A percentile compares a stretch with the other conserved stretches of the same genome.
phyloP scores from a whole-genome alignment of 2,797 vertebrate genomes.

The Anguilla anguilla region DNA sequence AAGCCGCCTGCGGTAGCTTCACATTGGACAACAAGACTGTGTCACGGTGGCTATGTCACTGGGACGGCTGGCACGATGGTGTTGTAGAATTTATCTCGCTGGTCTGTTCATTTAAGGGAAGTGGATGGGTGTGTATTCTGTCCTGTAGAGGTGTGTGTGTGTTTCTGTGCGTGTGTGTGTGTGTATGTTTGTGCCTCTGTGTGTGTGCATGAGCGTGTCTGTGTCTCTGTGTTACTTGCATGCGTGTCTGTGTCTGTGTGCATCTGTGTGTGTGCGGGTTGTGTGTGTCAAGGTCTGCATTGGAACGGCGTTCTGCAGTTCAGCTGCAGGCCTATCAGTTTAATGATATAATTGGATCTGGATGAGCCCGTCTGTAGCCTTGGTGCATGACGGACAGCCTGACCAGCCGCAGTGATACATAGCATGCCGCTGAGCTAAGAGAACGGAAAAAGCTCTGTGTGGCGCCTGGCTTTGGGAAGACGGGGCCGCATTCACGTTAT shows the following conservation, averaged over 20 bases:
- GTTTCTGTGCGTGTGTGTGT: too few relatives aligned
- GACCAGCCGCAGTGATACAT: neutral
- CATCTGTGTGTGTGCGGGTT: neutral
- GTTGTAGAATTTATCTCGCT: neutral
- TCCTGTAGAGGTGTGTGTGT: neutral
- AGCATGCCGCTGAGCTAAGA: neutral
- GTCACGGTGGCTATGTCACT: neutral
- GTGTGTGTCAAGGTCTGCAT: neutral
- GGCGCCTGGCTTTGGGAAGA: slow-evolving; percentile 12
- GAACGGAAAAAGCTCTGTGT: neutral
- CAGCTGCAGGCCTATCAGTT: neutral
- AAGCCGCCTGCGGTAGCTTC: neutral
- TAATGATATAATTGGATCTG: neutral
- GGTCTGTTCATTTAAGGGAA: neutral
- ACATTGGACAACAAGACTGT: neutral
- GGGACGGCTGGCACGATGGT: neutral
- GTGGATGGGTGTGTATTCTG: neutral
- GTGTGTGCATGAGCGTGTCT: neutral
- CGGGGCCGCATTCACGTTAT: neutral
- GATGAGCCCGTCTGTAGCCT: neutral
- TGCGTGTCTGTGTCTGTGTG: neutral
- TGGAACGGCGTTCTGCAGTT: neutral
- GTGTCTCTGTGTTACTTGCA: neutral
- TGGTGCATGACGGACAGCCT: neutral
- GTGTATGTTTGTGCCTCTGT: too few relatives aligned